Evolutionary conservation across 1,140 invertebrate genomes (phyloP), one percentile per base, ranked within the genome.

Genomic region (Hycleus cichorii): DNA sequence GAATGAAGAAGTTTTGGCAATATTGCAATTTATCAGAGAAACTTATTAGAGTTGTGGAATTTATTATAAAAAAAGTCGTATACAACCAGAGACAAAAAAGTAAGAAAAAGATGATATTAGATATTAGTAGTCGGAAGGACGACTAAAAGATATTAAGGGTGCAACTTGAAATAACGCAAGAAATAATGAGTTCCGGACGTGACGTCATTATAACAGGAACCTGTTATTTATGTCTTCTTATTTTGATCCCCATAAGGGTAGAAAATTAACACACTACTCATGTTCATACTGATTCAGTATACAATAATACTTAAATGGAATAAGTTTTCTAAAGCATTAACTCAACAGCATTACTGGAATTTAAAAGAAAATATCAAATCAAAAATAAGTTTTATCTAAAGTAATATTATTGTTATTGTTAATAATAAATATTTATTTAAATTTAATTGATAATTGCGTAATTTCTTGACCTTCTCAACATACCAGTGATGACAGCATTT

Each of bases 141-240:
- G 50, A 60, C 57, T 57, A 57, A 54, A 58, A 32, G 64, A 69
- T 72, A 72, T 72, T 70, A 72, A 72, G 70, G 69, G 69, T 65
- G 64, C 65, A 71, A 72, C 66, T 72, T 65, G 69, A 71, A 71
- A 67, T 71, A 71, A 70, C 64, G 67, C 64, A 64, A 62, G 66
- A 74, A 72, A 72, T 74, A 74, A 74, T 74, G 71, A 74, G 71
- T 74, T 74, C 72, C 68, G 72, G 65, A 74, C 72, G 72, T 74
- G 72, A 74, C 70, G 68, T 74, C 72, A 74, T 74, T 72, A 74
- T 70, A 69, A 72, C 68, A 62, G 67, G 65, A 72, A 71, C 69
- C 69, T 59, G 72, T 74, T 74, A 74, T 74, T 74, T 72, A 74
- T 72, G 68, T 71, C 68, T 66, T 69, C 68, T 65, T 68, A 70